These are phyloP conservation scores for Brachyalestes nurse DNA, from an alignment of 2,797 vertebrate genomes.

Conservation along the genomic window DNA sequence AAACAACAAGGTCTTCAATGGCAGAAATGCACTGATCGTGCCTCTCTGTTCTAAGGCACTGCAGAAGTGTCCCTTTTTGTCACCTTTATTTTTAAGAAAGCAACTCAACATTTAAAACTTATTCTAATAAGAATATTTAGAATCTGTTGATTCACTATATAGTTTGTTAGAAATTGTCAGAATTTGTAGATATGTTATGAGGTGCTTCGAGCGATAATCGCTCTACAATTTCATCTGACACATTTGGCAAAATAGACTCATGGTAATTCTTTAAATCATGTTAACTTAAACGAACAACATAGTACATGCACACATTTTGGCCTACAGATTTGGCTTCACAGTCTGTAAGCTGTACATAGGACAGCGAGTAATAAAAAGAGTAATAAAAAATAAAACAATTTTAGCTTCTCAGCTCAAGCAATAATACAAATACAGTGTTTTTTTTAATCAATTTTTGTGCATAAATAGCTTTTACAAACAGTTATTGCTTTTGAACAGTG, in stretches of 20 bases:
- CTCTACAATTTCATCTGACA: not conserved
- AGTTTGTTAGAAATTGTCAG: no score
- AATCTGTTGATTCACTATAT: no score
- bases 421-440: not conserved
- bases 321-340: not conserved
- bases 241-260: not conserved
- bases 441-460: not conserved
- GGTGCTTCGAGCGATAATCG: not conserved
- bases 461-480: slow-evolving; percentile 26
- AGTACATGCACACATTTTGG: not conserved
- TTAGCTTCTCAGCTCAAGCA: not conserved
- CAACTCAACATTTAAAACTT: no score
- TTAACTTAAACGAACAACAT: no score
- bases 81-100: no score
- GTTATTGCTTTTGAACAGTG: slow-evolving; percentile 24
- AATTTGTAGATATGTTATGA: no score
- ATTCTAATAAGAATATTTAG: no score
- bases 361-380: not conserved
- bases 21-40: no score
- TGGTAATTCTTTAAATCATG: no score
- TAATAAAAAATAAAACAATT: not conserved
- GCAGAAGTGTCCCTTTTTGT: no score
- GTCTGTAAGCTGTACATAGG: not conserved
- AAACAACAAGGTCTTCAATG: no score
- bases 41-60: no score